Percentiles rank a stretch among this genome's conserved stretches.
Evolutionary conservation across 2,113 vertebrate genomes (phyloP).

Genomic region (Pelmatolapia mariae): DNA sequence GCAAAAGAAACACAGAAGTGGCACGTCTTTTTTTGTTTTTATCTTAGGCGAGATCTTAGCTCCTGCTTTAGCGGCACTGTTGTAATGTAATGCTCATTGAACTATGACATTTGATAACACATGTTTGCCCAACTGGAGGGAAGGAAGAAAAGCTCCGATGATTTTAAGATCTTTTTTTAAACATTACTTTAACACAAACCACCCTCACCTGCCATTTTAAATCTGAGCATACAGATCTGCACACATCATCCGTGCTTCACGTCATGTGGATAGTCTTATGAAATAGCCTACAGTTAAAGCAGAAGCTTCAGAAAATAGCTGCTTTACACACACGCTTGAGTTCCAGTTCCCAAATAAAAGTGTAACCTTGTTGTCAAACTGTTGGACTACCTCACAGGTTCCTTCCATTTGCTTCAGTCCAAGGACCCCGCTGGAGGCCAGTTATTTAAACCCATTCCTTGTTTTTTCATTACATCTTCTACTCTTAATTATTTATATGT

Average conservation of each 20-base stretch:
- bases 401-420: background rate
- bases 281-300: background rate
- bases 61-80: background rate
- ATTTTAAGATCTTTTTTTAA: rapidly evolving
- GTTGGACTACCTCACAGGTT: background rate
- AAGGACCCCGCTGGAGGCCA: background rate
- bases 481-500: constrained; percentile 43
- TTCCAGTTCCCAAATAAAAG: background rate
- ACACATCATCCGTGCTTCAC: background rate
- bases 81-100: background rate
- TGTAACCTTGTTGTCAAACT: background rate
- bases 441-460: background rate
- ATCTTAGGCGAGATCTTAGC: background rate
- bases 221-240: background rate
- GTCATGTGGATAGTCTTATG: constrained; percentile 11
- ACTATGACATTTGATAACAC: background rate
- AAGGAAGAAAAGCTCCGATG: background rate
- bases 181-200: background rate
- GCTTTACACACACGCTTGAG: background rate
- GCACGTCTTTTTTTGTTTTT: background rate
- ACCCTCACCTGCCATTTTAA: background rate
- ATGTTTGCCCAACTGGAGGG: background rate
- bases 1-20: background rate
- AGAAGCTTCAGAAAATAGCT: background rate
- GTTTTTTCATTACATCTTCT: background rate